Base-by-base conservation (phyloP, 1,140 invertebrate genomes). In the Ceratitis capitata region DNA sequence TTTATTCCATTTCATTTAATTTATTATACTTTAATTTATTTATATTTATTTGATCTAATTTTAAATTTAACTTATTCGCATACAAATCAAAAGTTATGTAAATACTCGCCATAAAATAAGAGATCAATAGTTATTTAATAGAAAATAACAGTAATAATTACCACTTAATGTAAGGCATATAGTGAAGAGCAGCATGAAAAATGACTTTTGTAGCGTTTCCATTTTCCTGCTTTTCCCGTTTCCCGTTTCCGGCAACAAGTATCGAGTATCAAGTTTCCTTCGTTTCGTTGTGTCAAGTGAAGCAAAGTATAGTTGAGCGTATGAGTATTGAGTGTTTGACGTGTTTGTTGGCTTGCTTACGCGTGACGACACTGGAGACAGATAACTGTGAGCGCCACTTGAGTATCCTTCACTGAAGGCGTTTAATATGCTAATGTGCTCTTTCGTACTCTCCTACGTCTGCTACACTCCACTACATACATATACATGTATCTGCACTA, bases 101-200 rank as follows among this genome's bases (percentile, higher is more conserved):
- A n/a, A n/a, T n/a, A n/a, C n/a, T n/a, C n/a, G n/a, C n/a, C n/a
- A n/a, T n/a, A n/a, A n/a, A n/a, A n/a, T n/a, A n/a, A 53, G n/a
- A 19, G 51, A 53, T 53, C n/a, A 3, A 19, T 64, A 3, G 32
- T 29, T 19, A 69, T 39, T 12, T 69, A 69, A 69, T 69, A n/a
- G 16, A 69, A 69, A 69, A 69, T 69, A 19, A 10, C 32, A 7
- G n/a, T 39, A 19, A 78, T 78, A 78, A 42, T 45, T 78, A 78
- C 69, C 69, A n/a, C 69, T 78, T 47, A 78, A 78, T 78, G 69
- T 78, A 78, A 78, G 69, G 69, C 69, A 78, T 78, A 78, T n/a
- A 78, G 69, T 45, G 69, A 78, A 78, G 69, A 78, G 69, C 19
- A 42, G 39, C 39, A 32, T 47, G 69, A 78, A 47, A 23, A 78